Base-by-base conservation (phyloP, 2,797 vertebrate species). In the Ptychadena robeensis region DNA sequence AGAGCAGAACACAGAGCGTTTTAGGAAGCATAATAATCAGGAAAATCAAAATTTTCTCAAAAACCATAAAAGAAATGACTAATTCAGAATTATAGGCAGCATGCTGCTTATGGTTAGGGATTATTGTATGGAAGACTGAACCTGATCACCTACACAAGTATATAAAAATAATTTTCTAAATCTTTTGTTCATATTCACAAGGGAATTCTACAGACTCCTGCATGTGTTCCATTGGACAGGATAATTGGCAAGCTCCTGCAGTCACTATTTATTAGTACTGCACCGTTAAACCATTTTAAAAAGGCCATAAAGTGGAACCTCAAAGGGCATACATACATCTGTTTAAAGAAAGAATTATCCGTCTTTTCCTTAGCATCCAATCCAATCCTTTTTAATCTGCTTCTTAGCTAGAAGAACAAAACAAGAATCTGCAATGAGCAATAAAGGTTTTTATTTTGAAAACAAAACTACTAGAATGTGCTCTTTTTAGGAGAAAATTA, bases 21-120 rank as follows among this genome's bases (percentile, higher is more conserved):
- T 82, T 32, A 32, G 32, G 64, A 74, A 73, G 70, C 22, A 48
- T 68, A 74, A 80, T 69, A 80, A 84, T 69, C 63, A 80, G 59
- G 37, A 9, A 84, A 84, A 68, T 68, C 32, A 40, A 32, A 18
- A 69, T 68, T 84, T 66, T 61, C 57, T 67, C 14, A 73, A 84
- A 74, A 12, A 59, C 30, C 35, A 44, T 74, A 74, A 68, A 61
- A 68, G 35, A 74, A 80, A 84, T 57, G 63, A 73, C 44, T 83
- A 67, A 83, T 65, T 80, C 66, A 71, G 70, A 66, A 74, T 64
- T 74, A 78, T 35, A 65, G 53, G 38, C 22, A 53, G 25, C 63
- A 68, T 44, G 2, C 53, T 0, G 68, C 22, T 44, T 84, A 32
- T 10, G 35, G 44, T 80, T 73, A 79, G 8, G 63, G 27, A 69